These are phyloP conservation scores for Pandemis heparana DNA, from an alignment of 2,888 invertebrate species.

Conservation along the genomic window DNA sequence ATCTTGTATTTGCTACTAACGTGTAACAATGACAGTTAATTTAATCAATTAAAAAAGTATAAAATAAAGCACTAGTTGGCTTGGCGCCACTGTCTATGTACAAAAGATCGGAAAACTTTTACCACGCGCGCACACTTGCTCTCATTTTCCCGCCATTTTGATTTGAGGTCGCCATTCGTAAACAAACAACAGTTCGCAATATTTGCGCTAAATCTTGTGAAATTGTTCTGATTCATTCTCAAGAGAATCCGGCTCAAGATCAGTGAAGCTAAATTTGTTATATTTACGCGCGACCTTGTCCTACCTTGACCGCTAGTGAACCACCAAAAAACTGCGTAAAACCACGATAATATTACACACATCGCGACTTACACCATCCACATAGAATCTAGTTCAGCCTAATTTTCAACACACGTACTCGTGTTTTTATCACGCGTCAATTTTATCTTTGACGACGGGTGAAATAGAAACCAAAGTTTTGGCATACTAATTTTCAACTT, in stretches of 20 bases:
- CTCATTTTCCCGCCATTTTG: constrained; percentile 4
- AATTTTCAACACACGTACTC: neutral
- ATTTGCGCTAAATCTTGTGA: neutral
- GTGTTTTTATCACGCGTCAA: neutral
- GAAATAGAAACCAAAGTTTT: neutral
- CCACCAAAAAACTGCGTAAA: constrained; percentile 1
- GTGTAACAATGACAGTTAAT: no score
- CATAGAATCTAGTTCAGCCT: neutral
- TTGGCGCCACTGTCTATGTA: neutral
- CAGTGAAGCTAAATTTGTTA: constrained; percentile 1
- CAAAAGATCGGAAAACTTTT: neutral
- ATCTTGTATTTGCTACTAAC: no score
- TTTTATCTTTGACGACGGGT: neutral
- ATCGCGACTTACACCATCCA: neutral
- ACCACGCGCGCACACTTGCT: neutral
- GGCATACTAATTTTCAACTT: neutral
- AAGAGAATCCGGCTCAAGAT: constrained; percentile 5
- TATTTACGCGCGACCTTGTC: neutral
- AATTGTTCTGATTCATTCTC: neutral
- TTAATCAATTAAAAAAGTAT: neutral
- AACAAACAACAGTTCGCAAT: neutral
- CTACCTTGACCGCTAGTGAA: constrained; percentile 7
- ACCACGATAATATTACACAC: neutral
- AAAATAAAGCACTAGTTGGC: neutral
- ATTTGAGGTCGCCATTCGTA: neutral